Evolutionary conservation across 2,113 vertebrate genomes (phyloP).

Genomic region (Psittacula cyanocephala): DNA sequence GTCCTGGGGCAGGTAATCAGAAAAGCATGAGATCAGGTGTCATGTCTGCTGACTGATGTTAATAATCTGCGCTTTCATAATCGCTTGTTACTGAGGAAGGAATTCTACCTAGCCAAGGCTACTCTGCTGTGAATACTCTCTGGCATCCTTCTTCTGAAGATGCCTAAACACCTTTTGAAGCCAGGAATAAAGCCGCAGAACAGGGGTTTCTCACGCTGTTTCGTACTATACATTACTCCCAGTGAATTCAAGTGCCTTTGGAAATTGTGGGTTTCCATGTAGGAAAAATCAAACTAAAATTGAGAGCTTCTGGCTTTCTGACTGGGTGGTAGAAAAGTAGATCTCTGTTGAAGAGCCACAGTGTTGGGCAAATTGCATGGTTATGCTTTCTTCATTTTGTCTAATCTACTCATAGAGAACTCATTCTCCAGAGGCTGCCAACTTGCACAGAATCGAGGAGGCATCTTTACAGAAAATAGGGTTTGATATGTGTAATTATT

Average conservation of each 20-base stretch:
- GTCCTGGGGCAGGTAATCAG: conserved; percentile 65
- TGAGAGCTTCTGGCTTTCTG: neutral
- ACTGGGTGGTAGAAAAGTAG: neutral
- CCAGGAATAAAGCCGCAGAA: neutral
- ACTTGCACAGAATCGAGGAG: neutral
- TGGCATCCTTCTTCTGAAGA: neutral
- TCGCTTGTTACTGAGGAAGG: neutral
- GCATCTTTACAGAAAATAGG: neutral
- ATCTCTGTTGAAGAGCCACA: neutral
- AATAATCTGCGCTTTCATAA: conserved; percentile 53
- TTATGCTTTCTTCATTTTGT: neutral
- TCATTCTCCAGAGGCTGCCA: neutral
- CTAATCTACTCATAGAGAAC: neutral
- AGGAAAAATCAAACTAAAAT: neutral
- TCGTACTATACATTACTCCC: neutral
- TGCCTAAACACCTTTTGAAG: neutral
- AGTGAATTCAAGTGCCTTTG: neutral
- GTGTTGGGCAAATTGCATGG: neutral
- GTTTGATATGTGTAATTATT: neutral
- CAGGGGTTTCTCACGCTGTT: neutral
- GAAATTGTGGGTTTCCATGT: neutral
- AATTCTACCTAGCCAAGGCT: conserved; percentile 26
- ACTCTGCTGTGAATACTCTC: neutral
- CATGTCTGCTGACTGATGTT: conserved; percentile 52
- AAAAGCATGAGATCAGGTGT: conserved; percentile 52